A percentile compares a stretch with the other conserved stretches of the same genome.
Evolutionary conservation across 2,888 invertebrate species (phyloP).

Genomic region (Gortyna flavago): DNA sequence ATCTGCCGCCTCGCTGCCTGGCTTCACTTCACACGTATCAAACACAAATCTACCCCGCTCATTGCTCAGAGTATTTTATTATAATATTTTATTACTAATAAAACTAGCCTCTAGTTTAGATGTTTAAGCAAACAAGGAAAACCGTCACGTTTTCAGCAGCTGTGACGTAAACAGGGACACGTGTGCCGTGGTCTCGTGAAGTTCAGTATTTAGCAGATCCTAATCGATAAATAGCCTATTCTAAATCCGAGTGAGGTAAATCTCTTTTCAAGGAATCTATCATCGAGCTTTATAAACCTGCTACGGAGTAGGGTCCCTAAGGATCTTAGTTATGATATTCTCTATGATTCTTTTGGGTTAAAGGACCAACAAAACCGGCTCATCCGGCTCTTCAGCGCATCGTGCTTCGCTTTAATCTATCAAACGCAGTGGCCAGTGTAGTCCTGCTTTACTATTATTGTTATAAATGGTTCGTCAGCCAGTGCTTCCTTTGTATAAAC

Average conservation of each 20-base stretch:
- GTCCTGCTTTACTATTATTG: slow-evolving; percentile 57
- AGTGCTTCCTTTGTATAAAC: slow-evolving; percentile 49
- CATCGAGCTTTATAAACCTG: neutral
- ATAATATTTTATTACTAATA: slow-evolving; percentile 36
- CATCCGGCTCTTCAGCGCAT: slow-evolving; percentile 38
- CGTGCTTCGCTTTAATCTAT: slow-evolving; percentile 71
- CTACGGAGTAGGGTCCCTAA: neutral
- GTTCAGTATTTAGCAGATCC: neutral
- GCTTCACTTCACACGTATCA: slow-evolving; percentile 79
- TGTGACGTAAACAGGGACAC: slow-evolving; percentile 59
- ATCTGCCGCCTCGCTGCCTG: slow-evolving; percentile 80
- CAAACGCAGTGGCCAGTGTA: slow-evolving; percentile 65
- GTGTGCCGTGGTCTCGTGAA: slow-evolving; percentile 31
- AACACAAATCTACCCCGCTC: slow-evolving; percentile 75
- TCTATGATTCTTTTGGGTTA: neutral
- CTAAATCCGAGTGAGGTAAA: neutral
- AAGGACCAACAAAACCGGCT: slow-evolving; percentile 21
- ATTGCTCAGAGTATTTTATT: slow-evolving; percentile 55
- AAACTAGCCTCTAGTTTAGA: slow-evolving; percentile 18
- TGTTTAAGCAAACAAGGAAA: slow-evolving; percentile 63
- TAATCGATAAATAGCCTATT: neutral
- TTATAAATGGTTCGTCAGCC: slow-evolving; percentile 56
- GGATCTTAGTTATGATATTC: neutral
- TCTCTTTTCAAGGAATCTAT: neutral
- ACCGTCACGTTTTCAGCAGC: slow-evolving; percentile 63